Evolutionary conservation across 2,888 invertebrate genomes (phyloP).

Genomic region (Drosophila testacea): DNA sequence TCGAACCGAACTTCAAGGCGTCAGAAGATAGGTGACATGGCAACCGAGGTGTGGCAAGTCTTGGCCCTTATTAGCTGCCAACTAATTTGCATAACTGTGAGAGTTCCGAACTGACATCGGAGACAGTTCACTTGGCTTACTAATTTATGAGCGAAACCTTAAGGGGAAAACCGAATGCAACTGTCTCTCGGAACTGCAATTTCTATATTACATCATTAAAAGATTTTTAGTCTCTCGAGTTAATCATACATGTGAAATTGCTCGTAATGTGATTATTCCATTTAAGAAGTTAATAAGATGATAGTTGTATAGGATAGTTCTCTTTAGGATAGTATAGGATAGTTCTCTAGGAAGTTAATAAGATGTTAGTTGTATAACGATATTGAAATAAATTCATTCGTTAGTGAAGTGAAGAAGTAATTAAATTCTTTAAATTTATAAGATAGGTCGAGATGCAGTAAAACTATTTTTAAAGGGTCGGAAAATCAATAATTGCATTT

Average conservation of each 20-base stretch:
- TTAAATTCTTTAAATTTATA: not conserved
- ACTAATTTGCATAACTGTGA: slow-evolving; percentile 53
- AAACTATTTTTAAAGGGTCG: too few species aligned
- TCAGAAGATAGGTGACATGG: slow-evolving; percentile 42
- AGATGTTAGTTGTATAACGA: not conserved
- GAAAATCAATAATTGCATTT: too few species aligned
- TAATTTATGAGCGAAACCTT: slow-evolving; percentile 26
- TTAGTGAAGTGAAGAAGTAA: not conserved
- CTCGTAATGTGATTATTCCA: not conserved
- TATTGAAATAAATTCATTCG: not conserved
- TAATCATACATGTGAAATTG: not conserved
- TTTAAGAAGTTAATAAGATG: not conserved
- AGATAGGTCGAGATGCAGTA: too few species aligned
- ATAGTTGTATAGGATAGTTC: not conserved
- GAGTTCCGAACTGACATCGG: slow-evolving; percentile 24
- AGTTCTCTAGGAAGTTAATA: too few species aligned
- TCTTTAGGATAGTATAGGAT: too few species aligned
- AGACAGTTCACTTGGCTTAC: slow-evolving; percentile 26
- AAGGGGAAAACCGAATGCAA: not conserved
- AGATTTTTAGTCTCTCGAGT: not conserved
- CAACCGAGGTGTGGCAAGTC: slow-evolving; percentile 37
- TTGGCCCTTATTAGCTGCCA: slow-evolving; percentile 42
- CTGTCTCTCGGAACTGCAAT: slow-evolving; percentile 8
- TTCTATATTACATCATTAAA: slow-evolving; percentile 12
- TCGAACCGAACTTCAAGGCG: slow-evolving; percentile 25